Conservation (phyloP, 2,113 vertebrate species). For the Clarias macrocephalus region DNA sequence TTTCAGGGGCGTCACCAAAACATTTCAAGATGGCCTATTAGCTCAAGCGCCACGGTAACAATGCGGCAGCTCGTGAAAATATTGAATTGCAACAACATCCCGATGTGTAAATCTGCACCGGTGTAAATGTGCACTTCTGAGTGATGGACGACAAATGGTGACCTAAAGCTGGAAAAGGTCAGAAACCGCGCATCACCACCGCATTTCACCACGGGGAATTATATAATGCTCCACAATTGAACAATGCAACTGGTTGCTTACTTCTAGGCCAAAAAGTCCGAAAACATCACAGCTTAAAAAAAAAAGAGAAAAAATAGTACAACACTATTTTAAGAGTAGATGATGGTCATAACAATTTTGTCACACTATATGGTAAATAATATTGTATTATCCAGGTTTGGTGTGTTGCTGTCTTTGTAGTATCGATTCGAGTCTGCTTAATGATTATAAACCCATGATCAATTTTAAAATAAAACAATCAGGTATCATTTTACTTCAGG, state of each 20-base stretch:
- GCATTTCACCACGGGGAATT: neutral
- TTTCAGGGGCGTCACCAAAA: constrained; percentile 68
- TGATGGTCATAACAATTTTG: neutral
- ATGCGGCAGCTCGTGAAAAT: constrained; percentile 96
- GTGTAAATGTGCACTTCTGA: constrained; percentile 72
- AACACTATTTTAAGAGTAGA: neutral
- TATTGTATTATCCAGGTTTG: neutral
- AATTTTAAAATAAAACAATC: neutral
- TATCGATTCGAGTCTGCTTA: neutral
- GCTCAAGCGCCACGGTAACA: constrained; percentile 90
- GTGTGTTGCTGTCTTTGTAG: neutral
- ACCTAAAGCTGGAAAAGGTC: constrained; percentile 25
- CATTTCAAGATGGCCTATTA: constrained; percentile 82
- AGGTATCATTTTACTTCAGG: neutral
- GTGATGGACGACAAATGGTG: constrained; percentile 94
- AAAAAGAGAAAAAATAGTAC: neutral
- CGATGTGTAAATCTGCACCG: constrained; percentile 61
- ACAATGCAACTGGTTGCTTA: neutral
- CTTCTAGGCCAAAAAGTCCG: neutral
- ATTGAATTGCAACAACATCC: constrained; percentile 99
- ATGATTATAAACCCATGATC: neutral
- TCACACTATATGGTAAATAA: neutral
- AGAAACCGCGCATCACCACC: neutral
- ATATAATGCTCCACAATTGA: neutral
- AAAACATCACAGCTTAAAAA: neutral